These are phyloP conservation scores for Drosophila peninsularis DNA, from an alignment of 2,888 invertebrate species.

Conservation along the genomic window DNA sequence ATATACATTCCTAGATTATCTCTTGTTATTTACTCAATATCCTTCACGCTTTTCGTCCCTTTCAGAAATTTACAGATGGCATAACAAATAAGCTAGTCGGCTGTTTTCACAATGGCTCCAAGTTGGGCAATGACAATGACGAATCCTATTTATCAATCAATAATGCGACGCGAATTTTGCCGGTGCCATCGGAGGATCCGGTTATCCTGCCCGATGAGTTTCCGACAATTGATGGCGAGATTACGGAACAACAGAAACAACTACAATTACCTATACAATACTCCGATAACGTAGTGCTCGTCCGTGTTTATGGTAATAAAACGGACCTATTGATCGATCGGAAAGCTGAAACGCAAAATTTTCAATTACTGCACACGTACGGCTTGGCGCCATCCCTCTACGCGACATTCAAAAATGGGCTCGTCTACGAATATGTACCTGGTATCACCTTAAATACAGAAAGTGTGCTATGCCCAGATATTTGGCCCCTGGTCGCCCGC, in stretches of 20 bases:
- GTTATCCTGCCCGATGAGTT: conserved; percentile 50
- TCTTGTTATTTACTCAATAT: conserved; percentile 44
- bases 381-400: conserved; percentile 94
- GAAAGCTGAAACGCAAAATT: conserved; percentile 90
- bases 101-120: conserved; percentile 86
- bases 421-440: conserved; percentile 94
- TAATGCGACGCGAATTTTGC: conserved; percentile 48
- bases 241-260: conserved; percentile 47
- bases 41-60: neutral
- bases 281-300: conserved; percentile 89
- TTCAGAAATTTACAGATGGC: conserved; percentile 95
- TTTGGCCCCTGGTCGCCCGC: conserved; percentile 91
- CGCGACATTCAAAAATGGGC: conserved; percentile 96
- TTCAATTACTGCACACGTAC: conserved; percentile 88
- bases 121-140: conserved; percentile 52
- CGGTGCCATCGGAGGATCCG: conserved; percentile 50
- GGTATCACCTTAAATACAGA: conserved; percentile 91
- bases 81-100: conserved; percentile 96
- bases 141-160: conserved; percentile 56
- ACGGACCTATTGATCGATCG: conserved; percentile 97
- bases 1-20: conserved; percentile 15
- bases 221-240: conserved; percentile 52
- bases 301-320: conserved; percentile 96
- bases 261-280: conserved; percentile 55
- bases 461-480: conserved; percentile 87